Base-by-base conservation (phyloP, 2,797 vertebrate species). In the Muraenolepis orangiensis region DNA sequence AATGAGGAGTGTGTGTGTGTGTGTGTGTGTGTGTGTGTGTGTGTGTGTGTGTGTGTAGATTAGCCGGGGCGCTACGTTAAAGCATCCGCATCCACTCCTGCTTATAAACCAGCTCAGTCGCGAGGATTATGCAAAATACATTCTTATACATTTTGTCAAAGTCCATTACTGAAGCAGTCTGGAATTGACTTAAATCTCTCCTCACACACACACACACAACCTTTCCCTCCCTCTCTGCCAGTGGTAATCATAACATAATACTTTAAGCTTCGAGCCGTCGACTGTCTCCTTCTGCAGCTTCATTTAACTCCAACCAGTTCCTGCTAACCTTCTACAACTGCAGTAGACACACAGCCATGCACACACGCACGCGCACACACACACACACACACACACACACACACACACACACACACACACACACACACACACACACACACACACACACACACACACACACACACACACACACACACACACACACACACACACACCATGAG, bases 401-500 rank as follows among this genome's bases (percentile, higher is more conserved):
- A n/a, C 57, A 76, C 1, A 76, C n/a, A n/a, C 8, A 28, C 8
- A 29, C n/a, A 72, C 5, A 36, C 4, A 32, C 14, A 70, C 16
- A 70, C 5, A 42, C 61, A 69, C 20, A 69, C 13, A 74, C 16
- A 26, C 13, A 66, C 2, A 4, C 14, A 68, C 6, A 74, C 1
- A 71, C 46, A 32, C 36, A 42, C 46, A 61, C 42, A 12, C 64
- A 74, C 61, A 71, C 72, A 74, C 64, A 70, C 72, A 70, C 42
- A 71, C 34, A 66, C 30, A 74, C 38, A 73, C 38, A 76, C 36
- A 72, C 32, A 78, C 30, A 64, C 28, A 36, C 30, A 1, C 14
- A 6, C 42, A 73, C 72, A 77, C 31, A 70, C 67, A 73, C 30
- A 73, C 31, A 73, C 66, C n/a, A n/a, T n/a, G n/a, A n/a, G n/a